Conservation (phyloP, 1,140 invertebrate genomes). For the Agrilus planipennis region DNA sequence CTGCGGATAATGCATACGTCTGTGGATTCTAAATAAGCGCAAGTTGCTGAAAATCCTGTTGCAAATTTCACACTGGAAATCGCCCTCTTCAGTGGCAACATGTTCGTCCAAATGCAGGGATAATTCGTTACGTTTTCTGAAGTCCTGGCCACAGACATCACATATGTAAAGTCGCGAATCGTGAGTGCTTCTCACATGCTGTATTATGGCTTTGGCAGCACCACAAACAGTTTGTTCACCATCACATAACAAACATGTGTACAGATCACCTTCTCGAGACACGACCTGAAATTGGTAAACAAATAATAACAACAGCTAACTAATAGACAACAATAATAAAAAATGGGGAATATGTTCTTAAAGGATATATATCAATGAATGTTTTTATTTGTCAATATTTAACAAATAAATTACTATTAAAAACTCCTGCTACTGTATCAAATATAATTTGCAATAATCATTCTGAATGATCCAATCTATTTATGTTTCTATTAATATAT, state of each 20-base stretch:
- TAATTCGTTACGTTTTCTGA: slow-evolving; percentile 48
- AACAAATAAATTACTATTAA: too few species aligned
- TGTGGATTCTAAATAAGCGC: slow-evolving; percentile 48
- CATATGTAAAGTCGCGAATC: slow-evolving; percentile 56
- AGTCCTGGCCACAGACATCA: slow-evolving; percentile 53
- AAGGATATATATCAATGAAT: too few species aligned
- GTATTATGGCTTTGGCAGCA: slow-evolving; percentile 45
- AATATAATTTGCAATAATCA: too few species aligned
- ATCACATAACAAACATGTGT: slow-evolving; percentile 47
- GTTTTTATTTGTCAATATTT: too few species aligned
- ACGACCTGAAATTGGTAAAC: slow-evolving; percentile 42
- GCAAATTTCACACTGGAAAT: slow-evolving; percentile 54
- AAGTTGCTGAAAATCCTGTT: slow-evolving; percentile 50
- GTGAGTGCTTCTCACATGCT: slow-evolving; percentile 48
- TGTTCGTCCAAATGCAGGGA: slow-evolving; percentile 54
- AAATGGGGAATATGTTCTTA: too few species aligned
- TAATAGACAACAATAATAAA: too few species aligned
- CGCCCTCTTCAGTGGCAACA: slow-evolving; percentile 42
- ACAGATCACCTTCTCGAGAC: slow-evolving; percentile 37
- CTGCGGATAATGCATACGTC: slow-evolving; percentile 47
- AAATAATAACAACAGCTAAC: too few species aligned
- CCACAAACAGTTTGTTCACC: slow-evolving; percentile 36
- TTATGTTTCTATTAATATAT: too few species aligned
- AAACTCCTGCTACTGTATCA: too few species aligned
- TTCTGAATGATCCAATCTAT: too few species aligned